Base-by-base conservation (phyloP, 2,797 vertebrate species). In the Argya squamiceps region DNA sequence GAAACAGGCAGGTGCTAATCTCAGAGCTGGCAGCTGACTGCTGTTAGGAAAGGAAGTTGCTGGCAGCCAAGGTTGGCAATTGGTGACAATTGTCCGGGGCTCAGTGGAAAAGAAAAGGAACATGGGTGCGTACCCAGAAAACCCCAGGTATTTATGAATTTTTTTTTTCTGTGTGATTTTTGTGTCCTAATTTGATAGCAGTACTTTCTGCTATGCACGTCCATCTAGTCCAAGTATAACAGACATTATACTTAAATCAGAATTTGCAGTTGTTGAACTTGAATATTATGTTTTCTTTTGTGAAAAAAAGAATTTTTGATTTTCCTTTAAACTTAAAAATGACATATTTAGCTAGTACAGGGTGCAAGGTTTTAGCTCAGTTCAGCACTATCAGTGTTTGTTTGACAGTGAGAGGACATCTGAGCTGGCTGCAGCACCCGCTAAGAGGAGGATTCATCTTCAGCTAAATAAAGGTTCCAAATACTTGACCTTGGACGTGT, bases 41-140 rank as follows among this genome's bases (percentile, higher is more conserved):
- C 46, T 7, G 0, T 24, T 18, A 26, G 64, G 69, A 32, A 43
- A 55, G 59, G 44, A 30, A 56, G 55, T 17, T 80, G 69, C 43
- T 79, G 15, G 27, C 27, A 62, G 23, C 3, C 37, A 18, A 7
- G 27, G 24, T 1, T 80, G 64, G 69, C 10, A 15, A 6, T 73
- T 34, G 19, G 32, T 43, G 34, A 1, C 53, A 30, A 15, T 23
- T 70, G 49, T 32, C 32, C 10, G 39, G 23, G 29, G 44, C 29
- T 75, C 23, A 9, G 15, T 29, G 43, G 52, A 58, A 56, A 32
- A 59, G 59, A 18, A 49, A 52, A 60, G 60, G 55, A 55, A 13
- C 1, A 0, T 1, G 11, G 10, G 3, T 23, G 4, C 3, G 0
- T 8, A 23, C 13, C 11, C 23, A 15, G 65, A 59, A 67, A 79